Evolutionary conservation across 2,888 invertebrate species (phyloP), one percentile per base, ranked within the genome.

Genomic region (Danaus chrysippus): DNA sequence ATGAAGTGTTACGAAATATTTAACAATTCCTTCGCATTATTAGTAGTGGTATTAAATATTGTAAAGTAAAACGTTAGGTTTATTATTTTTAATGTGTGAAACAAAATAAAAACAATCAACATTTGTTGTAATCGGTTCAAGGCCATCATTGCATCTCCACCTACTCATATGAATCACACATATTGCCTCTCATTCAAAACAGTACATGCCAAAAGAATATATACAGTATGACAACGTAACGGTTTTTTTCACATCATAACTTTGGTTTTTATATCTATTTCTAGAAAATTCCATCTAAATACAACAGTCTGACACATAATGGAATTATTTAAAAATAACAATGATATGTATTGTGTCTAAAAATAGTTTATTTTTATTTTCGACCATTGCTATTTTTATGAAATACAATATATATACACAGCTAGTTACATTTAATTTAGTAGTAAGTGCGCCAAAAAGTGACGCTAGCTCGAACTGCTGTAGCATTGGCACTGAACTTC

Each of bases 401-500:
- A 49, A 10, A 49, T n/a, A 62, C 43, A 54, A 59, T 66, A 59
- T 83, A 81, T 80, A 81, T 72, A 73, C 80, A 84, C 78, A 84
- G 82, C 84, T 83, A 82, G 80, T 79, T 84, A 79, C 83, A 84
- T 12, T 3, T 56, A 42, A 58, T 58, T 34, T 64, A 58, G 43
- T 49, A 64, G 83, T 78, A 79, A 82, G 79, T 84, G 87, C 86
- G 90, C 89, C 90, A 91, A 90, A 80, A 85, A 81, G 86, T 86
- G 88, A 89, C 86, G 83, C 76, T 76, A 78, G 75, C 76, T 79
- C 79, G 79, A 82, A 80, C 82, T 83, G 79, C 78, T 79, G 75
- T 83, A 86, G 76, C 86, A 86, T 88, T 89, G 88, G 89, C 89
- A 88, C 88, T 87, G 85, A 88, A 87, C 84, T 83, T 80, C 84